These are phyloP conservation scores for Crossocerus cetratus DNA, from an alignment of 2,888 invertebrate genomes.

Conservation along the genomic window DNA sequence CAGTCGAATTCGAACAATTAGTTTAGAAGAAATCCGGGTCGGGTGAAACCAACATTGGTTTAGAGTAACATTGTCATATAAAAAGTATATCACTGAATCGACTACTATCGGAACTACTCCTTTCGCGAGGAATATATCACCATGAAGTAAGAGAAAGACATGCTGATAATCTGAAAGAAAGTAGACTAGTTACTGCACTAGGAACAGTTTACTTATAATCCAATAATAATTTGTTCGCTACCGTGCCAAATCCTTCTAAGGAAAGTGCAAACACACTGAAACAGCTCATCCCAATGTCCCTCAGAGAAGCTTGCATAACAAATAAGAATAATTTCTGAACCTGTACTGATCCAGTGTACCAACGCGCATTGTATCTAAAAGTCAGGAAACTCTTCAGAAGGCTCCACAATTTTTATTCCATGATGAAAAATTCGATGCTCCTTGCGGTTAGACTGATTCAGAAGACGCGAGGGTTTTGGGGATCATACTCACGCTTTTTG, in stretches of 20 bases:
- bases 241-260: conserved; percentile 5
- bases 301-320: background rate
- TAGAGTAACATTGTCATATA: too few species aligned
- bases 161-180: background rate
- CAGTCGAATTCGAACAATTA: too few species aligned
- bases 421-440: too few species aligned
- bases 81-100: too few species aligned
- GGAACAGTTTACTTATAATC: background rate
- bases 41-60: too few species aligned
- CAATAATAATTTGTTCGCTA: background rate
- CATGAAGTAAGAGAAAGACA: background rate
- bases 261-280: background rate
- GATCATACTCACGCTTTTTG: conserved; percentile 1
- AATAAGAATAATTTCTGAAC: conserved; percentile 2
- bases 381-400: background rate
- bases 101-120: background rate
- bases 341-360: background rate
- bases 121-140: background rate
- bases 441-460: too few species aligned
- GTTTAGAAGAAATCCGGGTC: too few species aligned
- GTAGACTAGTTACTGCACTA: background rate
- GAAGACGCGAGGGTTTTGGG: background rate
- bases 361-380: background rate
- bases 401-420: background rate
- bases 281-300: background rate